Base-by-base conservation (phyloP, 2,797 vertebrate genomes). In the Gallinago stenura region DNA sequence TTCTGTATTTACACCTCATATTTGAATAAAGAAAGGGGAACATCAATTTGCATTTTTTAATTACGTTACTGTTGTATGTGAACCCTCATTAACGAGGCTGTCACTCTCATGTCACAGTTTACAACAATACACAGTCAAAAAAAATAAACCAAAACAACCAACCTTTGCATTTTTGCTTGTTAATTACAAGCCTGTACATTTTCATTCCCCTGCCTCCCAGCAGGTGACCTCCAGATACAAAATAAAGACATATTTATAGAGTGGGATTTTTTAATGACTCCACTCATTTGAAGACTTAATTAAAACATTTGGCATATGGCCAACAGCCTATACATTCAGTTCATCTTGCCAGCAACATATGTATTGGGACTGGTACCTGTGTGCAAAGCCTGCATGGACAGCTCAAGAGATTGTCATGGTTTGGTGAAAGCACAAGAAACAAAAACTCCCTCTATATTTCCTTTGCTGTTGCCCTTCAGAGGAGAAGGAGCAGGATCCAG, bases 401-500 rank as follows among this genome's bases (percentile, higher is more conserved):
- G 17, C 53, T 91, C 30, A 37, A 69, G 41, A 50, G 70, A 18
- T 43, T 16, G 3, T 8, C 37, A 2, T 3, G 10, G 12, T 39
- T 82, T 76, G 15, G 26, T 35, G 48, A 77, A 84, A 70, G 28
- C 37, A 65, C 45, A 45, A 48, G 13, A 31, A 72, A 9, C 2
- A 37, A 69, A 43, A 43, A 7, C 16, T 2, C 4, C 15, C 16
- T 61, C 31, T 11, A 12, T 3, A 1, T 19, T 50, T 37, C 41
- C 37, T 93, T 78, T 10, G 6, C 11, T 57, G 3, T 39, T 6
- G 8, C 6, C 30, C 9, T 39, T 58, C 46, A 56, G 57, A 73
- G 43, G 8, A 30, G 9, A n/a, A 30, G 20, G 10, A n/a, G n/a
- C 57, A 37, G 48, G 39, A n/a, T 9, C 31, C 8, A 2, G 0